Base-by-base conservation (phyloP, 2,797 vertebrate genomes). In the Tenualosa thibaudeaui region DNA sequence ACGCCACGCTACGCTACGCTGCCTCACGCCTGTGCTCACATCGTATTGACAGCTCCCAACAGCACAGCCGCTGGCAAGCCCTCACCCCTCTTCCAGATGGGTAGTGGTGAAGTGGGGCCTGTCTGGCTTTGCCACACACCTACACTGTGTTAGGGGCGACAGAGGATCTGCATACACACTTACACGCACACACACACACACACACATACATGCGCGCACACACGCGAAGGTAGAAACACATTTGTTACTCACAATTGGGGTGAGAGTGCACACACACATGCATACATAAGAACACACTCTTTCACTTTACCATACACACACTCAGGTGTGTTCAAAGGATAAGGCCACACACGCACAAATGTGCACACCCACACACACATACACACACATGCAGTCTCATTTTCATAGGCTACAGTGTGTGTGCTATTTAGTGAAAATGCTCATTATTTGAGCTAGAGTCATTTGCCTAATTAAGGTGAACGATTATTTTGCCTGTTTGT, bases 401-500 rank as follows among this genome's bases (percentile, higher is more conserved):
- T 46, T 46, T 46, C 71, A 22, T 78, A 75, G 43, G 37, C 65
- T 71, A 71, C 26, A 71, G 31, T 40, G 68, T 46, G 40, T 22
- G 1, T 40, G 71, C 37, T 10, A 78, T 78, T 78, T 78, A 22
- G 17, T 19, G 15, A 78, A 78, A 78, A 78, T 43, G 17, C 71
- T 78, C 37, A 46, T 78, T 46, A 46, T 78, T 46, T 78, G 71
- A 78, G 17, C 40, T 17, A 19, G 19, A 78, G 40, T 17, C 71
- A 37, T 43, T 46, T 78, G 71, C 71, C 71, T 78, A 78, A 78
- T 78, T 78, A 78, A 78, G 37, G 71, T 17, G 5, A 93, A 22
- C 71, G 40, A 78, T 94, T 89, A 93, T 92, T 93, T 91, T 91
- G 88, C 81, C 3, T 86, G 71, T 50, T 87, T 43, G 71, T 87